phyloP scores from a whole-genome alignment of 2,888 invertebrate genomes.

The Stenchaetothrips biformis region DNA sequence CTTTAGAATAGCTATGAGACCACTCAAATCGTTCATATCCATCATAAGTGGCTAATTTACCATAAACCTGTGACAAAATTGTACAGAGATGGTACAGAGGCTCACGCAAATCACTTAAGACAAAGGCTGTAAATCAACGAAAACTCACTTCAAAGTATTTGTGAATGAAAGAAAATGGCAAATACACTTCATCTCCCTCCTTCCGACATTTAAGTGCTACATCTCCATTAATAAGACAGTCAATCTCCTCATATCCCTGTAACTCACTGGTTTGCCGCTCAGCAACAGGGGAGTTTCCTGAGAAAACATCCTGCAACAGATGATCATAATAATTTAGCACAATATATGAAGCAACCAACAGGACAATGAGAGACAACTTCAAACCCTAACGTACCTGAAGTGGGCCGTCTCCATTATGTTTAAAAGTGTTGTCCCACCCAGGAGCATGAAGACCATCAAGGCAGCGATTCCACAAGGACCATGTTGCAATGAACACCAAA shows the following conservation, averaged over 20 bases:
- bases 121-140: neutral
- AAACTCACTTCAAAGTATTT: constrained; percentile 82
- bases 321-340: constrained; percentile 25
- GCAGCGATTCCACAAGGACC: constrained; percentile 73
- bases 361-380: neutral
- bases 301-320: constrained; percentile 32
- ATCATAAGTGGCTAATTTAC: constrained; percentile 69
- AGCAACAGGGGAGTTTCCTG: constrained; percentile 35
- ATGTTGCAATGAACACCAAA: constrained; percentile 61
- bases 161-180: constrained; percentile 88
- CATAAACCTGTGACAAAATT: constrained; percentile 61
- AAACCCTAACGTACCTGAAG: constrained; percentile 30
- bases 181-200: constrained; percentile 79
- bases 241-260: constrained; percentile 61
- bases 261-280: constrained; percentile 45
- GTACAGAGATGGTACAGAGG: neutral
- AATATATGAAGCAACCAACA: constrained; percentile 20
- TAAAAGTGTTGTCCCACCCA: constrained; percentile 5
- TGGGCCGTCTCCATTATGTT: constrained; percentile 27
- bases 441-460: constrained; percentile 50
- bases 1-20: constrained; percentile 90
- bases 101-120: neutral
- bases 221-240: constrained; percentile 85
- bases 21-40: constrained; percentile 84
- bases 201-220: constrained; percentile 72